Conservation (phyloP, 92 coral and sea anemone species). For the Phymanthus crucifer region DNA sequence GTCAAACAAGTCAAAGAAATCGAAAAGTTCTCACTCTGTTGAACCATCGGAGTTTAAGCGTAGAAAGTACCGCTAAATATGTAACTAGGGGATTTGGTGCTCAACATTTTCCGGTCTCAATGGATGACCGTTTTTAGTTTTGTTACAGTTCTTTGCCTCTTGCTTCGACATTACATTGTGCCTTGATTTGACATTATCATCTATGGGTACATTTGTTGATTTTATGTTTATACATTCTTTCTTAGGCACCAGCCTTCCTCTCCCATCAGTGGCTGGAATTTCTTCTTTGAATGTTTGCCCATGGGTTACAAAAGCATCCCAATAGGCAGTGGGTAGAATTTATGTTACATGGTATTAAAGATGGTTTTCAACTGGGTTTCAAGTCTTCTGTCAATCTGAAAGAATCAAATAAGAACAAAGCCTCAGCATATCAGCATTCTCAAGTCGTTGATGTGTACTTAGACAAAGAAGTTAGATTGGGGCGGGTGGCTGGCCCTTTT, state of each 20-base stretch:
- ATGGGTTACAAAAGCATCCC: not conserved
- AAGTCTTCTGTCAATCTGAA: not conserved
- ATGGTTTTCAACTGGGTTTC: not conserved
- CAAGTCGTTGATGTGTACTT: not conserved
- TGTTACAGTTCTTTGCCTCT: not conserved
- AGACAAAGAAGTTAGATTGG: slow-evolving; percentile 1
- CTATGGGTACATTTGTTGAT: not conserved
- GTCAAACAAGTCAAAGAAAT: not conserved
- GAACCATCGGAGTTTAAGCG: not conserved
- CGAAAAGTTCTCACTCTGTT: not conserved
- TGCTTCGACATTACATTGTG: not conserved
- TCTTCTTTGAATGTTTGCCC: not conserved
- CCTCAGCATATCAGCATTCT: not conserved
- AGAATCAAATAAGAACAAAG: not conserved
- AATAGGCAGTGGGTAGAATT: not conserved
- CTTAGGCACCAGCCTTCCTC: not conserved
- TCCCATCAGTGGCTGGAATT: not conserved
- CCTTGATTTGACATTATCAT: not conserved
- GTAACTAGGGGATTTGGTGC: not conserved
- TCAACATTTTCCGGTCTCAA: not conserved
- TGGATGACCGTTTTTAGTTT: not conserved
- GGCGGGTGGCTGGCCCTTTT: slow-evolving; percentile 5
- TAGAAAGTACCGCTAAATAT: not conserved
- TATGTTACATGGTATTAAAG: not conserved
- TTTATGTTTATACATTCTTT: not conserved